phyloP scores from a whole-genome alignment of 2,888 invertebrate species.

The Polyommatus icarus region DNA sequence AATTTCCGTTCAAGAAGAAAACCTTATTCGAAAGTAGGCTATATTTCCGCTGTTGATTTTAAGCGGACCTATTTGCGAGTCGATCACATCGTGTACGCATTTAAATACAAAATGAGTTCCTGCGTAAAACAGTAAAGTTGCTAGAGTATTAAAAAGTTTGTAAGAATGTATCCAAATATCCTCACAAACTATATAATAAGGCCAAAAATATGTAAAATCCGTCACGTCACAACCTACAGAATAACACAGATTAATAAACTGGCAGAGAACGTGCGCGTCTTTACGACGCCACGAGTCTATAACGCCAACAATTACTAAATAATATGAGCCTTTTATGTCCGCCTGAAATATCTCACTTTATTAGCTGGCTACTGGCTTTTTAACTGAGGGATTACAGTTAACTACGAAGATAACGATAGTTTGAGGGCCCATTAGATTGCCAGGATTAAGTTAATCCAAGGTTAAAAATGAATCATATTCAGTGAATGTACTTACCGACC shows the following conservation, averaged over 20 bases:
- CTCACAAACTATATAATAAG: no score
- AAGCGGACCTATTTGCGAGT: no score
- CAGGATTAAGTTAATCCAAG: not conserved
- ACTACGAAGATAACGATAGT: not conserved
- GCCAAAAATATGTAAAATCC: constrained; percentile 4
- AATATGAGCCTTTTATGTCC: constrained; percentile 15
- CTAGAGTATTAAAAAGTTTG: no score
- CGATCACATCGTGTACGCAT: no score
- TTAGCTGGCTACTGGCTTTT: constrained; percentile 15
- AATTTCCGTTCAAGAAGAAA: no score
- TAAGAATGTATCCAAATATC: no score
- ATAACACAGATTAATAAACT: not conserved
- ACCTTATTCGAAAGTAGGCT: no score
- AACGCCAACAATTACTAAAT: constrained; percentile 15
- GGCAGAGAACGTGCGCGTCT: constrained; percentile 2
- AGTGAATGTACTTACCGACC: not conserved
- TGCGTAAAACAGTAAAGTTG: no score
- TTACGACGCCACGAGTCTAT: constrained; percentile 13
- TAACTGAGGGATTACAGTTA: not conserved
- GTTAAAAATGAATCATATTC: not conserved
- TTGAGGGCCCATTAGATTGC: not conserved
- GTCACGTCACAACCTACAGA: not conserved
- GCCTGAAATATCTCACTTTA: not conserved
- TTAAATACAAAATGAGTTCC: no score
- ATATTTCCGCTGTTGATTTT: no score